Evolutionary conservation across 2,888 invertebrate genomes (phyloP), one percentile per base, ranked within the genome.

Genomic region (Platycheirus rosarum): DNA sequence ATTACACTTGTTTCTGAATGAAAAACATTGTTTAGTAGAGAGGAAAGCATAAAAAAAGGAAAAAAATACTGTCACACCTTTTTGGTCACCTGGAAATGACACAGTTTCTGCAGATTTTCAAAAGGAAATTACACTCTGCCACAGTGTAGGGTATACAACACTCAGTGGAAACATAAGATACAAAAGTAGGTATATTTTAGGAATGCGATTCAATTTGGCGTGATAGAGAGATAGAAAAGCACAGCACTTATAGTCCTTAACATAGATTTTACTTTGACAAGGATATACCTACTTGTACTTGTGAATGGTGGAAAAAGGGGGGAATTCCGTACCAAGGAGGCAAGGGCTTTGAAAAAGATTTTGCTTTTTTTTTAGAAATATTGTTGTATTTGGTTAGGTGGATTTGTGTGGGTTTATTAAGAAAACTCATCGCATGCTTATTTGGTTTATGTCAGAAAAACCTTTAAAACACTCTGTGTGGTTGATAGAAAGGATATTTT

Each of bases 1-100:
- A 79, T 79, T 75, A 75, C 79, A 79, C 79, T 79, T 79, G 74
- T 68, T 68, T 74, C 51, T 57, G 37, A 75, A 79, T 51, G 29
- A 69, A 75, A 44, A 74, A 79, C 75, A 75, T 79, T 74, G 74
- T 74, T 73, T 53, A 44, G 65, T 11, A 18, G 4, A 42, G n/a
- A 60, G 29, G 7, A 60, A 42, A 16, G 42, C 5, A 16, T 2
- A 35, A 18, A 4, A 14, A 18, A 29, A 14, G 44, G 42, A 57
- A 40, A n/a, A 40, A 23, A 16, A 29, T 53, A 23, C 55, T 55
- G 44, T 74, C 78, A 68, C 78, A 74, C 78, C 73, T 78, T 53
- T 77, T 69, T 53, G 20, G 53, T 37, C 53, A 49, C 79, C 75
- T 69, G 74, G 40, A 79, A 79, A 69, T 79, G 74, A 57, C 69